Evolutionary conservation across 2,888 invertebrate genomes (phyloP), one percentile per base, ranked within the genome.

Genomic region (Belgica antarctica): DNA sequence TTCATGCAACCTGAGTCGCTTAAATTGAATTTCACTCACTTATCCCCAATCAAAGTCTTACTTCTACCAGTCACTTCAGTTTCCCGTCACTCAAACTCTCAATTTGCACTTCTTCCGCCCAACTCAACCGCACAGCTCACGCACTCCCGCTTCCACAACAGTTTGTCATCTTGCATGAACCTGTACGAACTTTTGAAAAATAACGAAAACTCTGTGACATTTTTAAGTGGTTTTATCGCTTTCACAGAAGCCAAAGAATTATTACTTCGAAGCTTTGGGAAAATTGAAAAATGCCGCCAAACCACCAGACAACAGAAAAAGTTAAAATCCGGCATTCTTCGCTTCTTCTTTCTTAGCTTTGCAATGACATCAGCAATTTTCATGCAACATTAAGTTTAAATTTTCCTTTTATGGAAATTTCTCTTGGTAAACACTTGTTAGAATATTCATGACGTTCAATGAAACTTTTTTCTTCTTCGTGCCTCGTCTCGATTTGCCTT

Each of bases 371-470:
- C 68, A 68, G 68, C 68, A 57, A 68, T 68, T 68, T 68, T 68
- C 57, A 57, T 57, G 68, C 68, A 68, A 52, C 68, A 68, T 68
- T 68, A 68, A 68, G 27, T 57, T 68, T 52, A 46, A 68, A 68
- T 68, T 68, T 68, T 57, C 25, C 68, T 57, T 68, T 68, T 57
- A 68, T 68, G 68, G 57, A 68, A 68, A 68, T 68, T 68, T 31
- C 27, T 15, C 19, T 22, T 25, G 27, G 31, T 19, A 65, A 41
- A 68, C 68, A 68, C 68, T 68, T 68, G 68, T 68, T 68, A 57
- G 68, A 68, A 68, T 68, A 68, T 68, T 68, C 68, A 68, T 68
- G 68, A 68, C 68, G 34, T 12, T 68, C 57, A 57, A 8, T 57
- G 68, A 27, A 52, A 31, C 57, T 47, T 57, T 46, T n/a, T n/a